These are phyloP conservation scores for Nineta flava DNA, from an alignment of 2,888 invertebrate species.

Conservation along the genomic window DNA sequence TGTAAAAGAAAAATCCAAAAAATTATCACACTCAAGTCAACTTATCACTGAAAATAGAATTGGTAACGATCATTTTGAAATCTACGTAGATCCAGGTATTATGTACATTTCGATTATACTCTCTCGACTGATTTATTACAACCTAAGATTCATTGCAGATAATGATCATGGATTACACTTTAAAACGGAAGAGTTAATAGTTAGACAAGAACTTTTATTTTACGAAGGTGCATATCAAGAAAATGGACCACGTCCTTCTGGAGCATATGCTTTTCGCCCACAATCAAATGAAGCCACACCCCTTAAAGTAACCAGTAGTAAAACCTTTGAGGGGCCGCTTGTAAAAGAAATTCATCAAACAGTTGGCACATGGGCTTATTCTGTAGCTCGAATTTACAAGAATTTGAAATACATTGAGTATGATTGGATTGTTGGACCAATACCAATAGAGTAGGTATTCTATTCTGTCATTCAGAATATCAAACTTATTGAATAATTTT, in stretches of 20 bases:
- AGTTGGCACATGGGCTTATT: slow-evolving; percentile 42
- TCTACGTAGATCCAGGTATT: too few species aligned
- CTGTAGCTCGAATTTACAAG: slow-evolving; percentile 39
- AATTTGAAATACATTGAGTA: slow-evolving; percentile 32
- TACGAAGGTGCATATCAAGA: slow-evolving; percentile 54
- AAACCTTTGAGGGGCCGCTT: slow-evolving; percentile 25
- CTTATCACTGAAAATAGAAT: slow-evolving; percentile 2
- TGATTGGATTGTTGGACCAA: slow-evolving; percentile 47
- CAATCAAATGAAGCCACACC: slow-evolving; percentile 16
- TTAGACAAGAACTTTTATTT: slow-evolving; percentile 52
- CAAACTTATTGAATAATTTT: not conserved
- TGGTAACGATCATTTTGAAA: too few species aligned
- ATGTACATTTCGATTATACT: too few species aligned
- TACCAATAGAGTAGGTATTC: slow-evolving; percentile 32
- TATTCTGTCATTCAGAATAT: not conserved
- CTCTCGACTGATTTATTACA: too few species aligned
- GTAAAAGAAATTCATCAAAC: slow-evolving; percentile 36
- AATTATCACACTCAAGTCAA: slow-evolving; percentile 2
- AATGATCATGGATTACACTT: slow-evolving; percentile 37
- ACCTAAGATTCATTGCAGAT: slow-evolving; percentile 34
- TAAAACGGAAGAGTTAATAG: slow-evolving; percentile 21
- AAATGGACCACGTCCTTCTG: slow-evolving; percentile 56
- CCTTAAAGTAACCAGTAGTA: slow-evolving; percentile 14
- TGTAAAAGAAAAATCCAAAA: slow-evolving; percentile 1
- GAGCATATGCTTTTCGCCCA: slow-evolving; percentile 85